Percentiles rank a stretch among this genome's conserved stretches.
Evolutionary conservation across 2,113 vertebrate species (phyloP).

Genomic region (Rhea pennata): DNA sequence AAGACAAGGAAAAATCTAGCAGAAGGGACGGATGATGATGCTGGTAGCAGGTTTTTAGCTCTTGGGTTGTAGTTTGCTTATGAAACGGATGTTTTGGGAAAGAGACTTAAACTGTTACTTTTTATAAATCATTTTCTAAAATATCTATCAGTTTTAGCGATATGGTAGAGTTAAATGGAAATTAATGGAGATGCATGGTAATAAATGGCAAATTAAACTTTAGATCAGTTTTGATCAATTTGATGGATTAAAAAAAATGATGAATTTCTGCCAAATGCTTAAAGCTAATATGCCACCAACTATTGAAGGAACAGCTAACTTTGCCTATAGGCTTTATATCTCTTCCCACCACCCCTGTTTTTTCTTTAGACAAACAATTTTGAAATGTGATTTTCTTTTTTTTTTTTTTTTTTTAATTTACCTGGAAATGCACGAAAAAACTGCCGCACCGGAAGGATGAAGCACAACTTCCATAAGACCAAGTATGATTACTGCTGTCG

Average conservation of each 20-base stretch:
- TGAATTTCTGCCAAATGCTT: background rate
- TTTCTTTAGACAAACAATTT: background rate
- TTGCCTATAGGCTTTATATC: background rate
- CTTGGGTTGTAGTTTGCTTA: background rate
- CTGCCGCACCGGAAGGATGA: background rate
- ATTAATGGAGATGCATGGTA: no score
- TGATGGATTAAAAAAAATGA: background rate
- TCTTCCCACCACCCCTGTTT: fast-evolving
- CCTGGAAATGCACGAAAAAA: background rate
- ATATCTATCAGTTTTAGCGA: no score
- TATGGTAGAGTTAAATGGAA: no score
- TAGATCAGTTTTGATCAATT: background rate
- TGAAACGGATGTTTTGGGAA: background rate
- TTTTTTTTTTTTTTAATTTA: background rate
- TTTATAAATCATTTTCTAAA: background rate
- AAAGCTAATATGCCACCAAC: background rate
- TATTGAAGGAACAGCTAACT: background rate
- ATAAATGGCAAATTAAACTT: no score
- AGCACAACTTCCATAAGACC: background rate
- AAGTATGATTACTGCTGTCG: background rate
- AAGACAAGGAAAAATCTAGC: background rate
- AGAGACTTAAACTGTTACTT: background rate
- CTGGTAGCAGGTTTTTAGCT: background rate
- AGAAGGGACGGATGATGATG: background rate
- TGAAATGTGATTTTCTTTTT: background rate